Evolutionary conservation across 2,113 vertebrate genomes (phyloP).

Genomic region (Tiliqua scincoides): DNA sequence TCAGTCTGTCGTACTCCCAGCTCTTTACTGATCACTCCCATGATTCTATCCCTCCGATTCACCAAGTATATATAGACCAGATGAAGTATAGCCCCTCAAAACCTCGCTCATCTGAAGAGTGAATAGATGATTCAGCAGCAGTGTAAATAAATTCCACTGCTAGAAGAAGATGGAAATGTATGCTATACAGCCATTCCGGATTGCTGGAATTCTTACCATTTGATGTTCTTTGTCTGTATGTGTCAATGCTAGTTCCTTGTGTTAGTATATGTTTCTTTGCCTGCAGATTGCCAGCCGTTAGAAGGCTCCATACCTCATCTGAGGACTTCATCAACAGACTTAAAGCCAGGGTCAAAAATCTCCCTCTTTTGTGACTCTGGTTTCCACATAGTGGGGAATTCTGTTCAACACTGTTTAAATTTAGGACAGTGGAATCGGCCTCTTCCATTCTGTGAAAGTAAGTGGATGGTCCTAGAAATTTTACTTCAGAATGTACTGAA

Average conservation of each 20-base stretch:
- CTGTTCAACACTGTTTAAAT: conserved; percentile 90
- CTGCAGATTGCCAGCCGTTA: conserved; percentile 89
- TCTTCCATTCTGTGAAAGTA: conserved; percentile 92
- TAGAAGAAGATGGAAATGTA: background rate
- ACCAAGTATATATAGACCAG: background rate
- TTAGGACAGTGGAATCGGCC: conserved; percentile 92
- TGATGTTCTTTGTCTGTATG: background rate
- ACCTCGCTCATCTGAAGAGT: background rate
- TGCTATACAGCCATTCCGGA: background rate
- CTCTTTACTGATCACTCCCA: background rate
- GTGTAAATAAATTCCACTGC: background rate
- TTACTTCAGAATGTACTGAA: background rate
- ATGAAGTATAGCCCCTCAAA: background rate
- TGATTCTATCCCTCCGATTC: background rate
- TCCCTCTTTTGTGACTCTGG: conserved; percentile 92
- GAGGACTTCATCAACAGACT: conserved; percentile 76
- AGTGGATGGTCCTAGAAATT: conserved; percentile 57
- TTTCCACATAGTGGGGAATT: conserved; percentile 93
- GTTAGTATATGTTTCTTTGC: conserved; percentile 24
- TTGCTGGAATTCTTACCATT: background rate
- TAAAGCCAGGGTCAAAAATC: conserved; percentile 89
- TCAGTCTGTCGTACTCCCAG: background rate
- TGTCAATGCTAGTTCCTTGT: background rate
- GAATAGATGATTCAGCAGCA: background rate
- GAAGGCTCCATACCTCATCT: conserved; percentile 84